Evolutionary conservation across 2,888 invertebrate genomes (phyloP), one percentile per base, ranked within the genome.

Genomic region (Pardosa pseudoannulata): DNA sequence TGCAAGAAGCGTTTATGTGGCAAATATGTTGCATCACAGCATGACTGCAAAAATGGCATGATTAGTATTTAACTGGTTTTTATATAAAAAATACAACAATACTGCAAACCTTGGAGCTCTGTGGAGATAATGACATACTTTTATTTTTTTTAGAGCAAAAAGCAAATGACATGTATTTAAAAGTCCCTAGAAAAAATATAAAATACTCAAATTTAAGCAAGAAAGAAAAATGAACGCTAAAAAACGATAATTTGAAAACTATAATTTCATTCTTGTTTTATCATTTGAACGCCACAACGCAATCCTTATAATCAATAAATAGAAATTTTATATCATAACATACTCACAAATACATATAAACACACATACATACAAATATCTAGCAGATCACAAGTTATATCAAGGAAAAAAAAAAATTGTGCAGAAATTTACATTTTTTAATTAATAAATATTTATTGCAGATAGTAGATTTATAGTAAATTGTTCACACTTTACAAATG

Each of bases 31-130:
- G 73, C 73, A 79, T 82, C 79, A 79, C 85, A 86, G 79, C 79
- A 74, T 56, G 56, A 72, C 83, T 72, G 72, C 65, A 83, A 79
- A 86, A 86, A 86, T 86, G 79, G 85, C 85, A 86, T 74, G 79
- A 75, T 70, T 67, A 41, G 73, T 29, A 62, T 72, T 67, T 31
- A 74, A 68, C 74, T 64, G 16, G 56, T 50, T 65, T 64, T 62
- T 67, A 72, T 83, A 72, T 83, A 78, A 83, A 76, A 82, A 75
- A 76, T 82, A 71, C 70, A 70, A 70, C 41, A 41, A 39, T 70
- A 36, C 39, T 70, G n/a, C 65, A 31, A 16, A 29, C 23, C 29
- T 28, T 27, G n/a, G 62, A 28, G 23, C 62, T 65, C 29, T 29
- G 65, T 27, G 62, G 31, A 31, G 31, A 65, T 29, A 29, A 31